These are phyloP conservation scores for Pandemis cinnamomeana DNA, from an alignment of 2,888 invertebrate genomes.

Conservation along the genomic window DNA sequence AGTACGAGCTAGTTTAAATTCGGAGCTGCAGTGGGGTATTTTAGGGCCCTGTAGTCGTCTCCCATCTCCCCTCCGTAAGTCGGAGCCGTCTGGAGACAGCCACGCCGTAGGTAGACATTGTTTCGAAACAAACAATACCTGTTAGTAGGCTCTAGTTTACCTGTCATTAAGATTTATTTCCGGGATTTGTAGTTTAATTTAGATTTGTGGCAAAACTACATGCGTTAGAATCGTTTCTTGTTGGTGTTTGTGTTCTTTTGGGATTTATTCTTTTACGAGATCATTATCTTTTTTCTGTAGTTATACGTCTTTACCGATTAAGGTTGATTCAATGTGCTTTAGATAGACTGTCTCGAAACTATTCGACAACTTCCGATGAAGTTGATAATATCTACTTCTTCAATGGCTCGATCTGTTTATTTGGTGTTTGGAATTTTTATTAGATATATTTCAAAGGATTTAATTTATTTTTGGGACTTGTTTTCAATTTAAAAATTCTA, in stretches of 20 bases:
- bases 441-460: not conserved
- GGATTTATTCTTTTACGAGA: no score
- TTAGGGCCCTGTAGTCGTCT: constrained; percentile 33
- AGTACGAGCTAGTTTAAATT: constrained; percentile 49
- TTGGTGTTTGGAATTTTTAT: not conserved
- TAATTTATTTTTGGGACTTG: not conserved
- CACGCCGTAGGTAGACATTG: not conserved
- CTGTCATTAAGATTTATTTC: no score
- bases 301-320: not conserved
- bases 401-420: not conserved
- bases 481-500: not conserved
- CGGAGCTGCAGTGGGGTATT: constrained; percentile 64
- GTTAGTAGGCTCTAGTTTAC: not conserved
- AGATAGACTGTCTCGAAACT: not conserved
- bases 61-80: constrained; percentile 18
- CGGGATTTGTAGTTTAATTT: not conserved
- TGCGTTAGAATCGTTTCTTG: not conserved
- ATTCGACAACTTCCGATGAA: not conserved
- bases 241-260: not conserved
- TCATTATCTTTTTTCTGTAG: not conserved
- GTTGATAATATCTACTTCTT: not conserved
- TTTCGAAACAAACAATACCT: not conserved
- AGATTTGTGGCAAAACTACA: not conserved
- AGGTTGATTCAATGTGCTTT: not conserved
- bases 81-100: constrained; percentile 23